phyloP scores from a whole-genome alignment of 2,888 invertebrate species.

The Idaea aversata region DNA sequence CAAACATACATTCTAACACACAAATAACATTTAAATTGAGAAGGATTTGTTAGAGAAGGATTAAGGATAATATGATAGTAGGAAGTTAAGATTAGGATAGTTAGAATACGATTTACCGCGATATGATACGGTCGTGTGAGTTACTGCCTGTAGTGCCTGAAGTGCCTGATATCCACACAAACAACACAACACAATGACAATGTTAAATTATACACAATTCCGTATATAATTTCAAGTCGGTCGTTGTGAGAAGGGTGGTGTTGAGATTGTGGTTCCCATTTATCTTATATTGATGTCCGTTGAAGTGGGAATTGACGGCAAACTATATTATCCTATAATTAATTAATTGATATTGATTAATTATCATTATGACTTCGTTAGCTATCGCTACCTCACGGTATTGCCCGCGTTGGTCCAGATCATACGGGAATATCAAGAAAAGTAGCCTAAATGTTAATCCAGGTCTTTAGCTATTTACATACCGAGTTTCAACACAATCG shows the following conservation, averaged over 20 bases:
- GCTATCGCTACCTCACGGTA: no score
- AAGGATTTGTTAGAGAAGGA: no score
- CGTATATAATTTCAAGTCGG: not conserved
- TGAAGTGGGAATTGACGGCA: not conserved
- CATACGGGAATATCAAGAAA: no score
- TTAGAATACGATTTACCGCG: constrained; percentile 54
- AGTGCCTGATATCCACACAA: not conserved
- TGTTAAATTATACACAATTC: not conserved
- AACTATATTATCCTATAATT: not conserved
- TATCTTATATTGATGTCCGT: not conserved
- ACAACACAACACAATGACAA: constrained; percentile 5
- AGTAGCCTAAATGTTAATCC: not conserved
- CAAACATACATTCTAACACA: no score
- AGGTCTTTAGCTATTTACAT: no score
- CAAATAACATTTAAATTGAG: no score
- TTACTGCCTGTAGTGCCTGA: constrained; percentile 32
- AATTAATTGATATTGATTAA: not conserved
- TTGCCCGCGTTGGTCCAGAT: no score
- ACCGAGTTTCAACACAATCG: no score
- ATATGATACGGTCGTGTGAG: constrained; percentile 56
- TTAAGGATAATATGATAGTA: no score
- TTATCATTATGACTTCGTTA: not conserved
- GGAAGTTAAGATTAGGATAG: no score
- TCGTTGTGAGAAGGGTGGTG: not conserved
- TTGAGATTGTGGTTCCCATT: not conserved